Percentiles rank a stretch among this genome's conserved stretches.
Conservation (phyloP, 2,888 invertebrate species). For the Osedax frankpressi region DNA sequence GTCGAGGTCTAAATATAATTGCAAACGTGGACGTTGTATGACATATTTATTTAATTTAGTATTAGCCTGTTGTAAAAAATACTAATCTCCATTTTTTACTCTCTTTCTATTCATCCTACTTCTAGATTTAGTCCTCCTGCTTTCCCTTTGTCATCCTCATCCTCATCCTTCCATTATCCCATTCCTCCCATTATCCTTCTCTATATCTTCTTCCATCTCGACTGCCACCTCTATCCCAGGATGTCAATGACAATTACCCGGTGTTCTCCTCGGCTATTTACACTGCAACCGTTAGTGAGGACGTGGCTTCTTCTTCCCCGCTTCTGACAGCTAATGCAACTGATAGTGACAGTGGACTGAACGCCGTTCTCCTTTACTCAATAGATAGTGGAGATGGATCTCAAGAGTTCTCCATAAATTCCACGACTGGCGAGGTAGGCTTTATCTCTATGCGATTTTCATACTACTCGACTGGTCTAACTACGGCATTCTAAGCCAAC, state of each 20-base stretch:
- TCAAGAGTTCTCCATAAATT: constrained; percentile 26
- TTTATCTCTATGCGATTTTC: too few relatives aligned
- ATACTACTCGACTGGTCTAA: too few relatives aligned
- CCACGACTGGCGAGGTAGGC: constrained; percentile 25
- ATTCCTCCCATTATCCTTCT: background rate
- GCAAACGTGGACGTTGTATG: too few relatives aligned
- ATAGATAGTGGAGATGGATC: constrained; percentile 28
- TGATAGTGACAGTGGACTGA: constrained; percentile 28
- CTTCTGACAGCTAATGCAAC: constrained; percentile 2
- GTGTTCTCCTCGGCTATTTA: constrained; percentile 65
- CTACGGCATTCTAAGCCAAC: too few relatives aligned
- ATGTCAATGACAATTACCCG: constrained; percentile 77
- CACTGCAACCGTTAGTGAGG: constrained; percentile 68
- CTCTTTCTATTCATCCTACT: too few relatives aligned
- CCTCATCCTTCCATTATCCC: background rate
- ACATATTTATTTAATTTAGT: too few relatives aligned
- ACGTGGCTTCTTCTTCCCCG: constrained; percentile 51
- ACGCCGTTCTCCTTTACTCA: constrained; percentile 29
- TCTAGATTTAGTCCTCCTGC: too few relatives aligned
- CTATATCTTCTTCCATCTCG: too few relatives aligned
- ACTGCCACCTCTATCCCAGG: too few relatives aligned
- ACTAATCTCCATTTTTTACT: too few relatives aligned
- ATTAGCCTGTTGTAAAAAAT: too few relatives aligned
- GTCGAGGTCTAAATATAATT: too few relatives aligned
- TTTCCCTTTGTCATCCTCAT: background rate